phyloP scores from a whole-genome alignment of 2,797 vertebrate genomes.

The Eidolon dupreanum region DNA sequence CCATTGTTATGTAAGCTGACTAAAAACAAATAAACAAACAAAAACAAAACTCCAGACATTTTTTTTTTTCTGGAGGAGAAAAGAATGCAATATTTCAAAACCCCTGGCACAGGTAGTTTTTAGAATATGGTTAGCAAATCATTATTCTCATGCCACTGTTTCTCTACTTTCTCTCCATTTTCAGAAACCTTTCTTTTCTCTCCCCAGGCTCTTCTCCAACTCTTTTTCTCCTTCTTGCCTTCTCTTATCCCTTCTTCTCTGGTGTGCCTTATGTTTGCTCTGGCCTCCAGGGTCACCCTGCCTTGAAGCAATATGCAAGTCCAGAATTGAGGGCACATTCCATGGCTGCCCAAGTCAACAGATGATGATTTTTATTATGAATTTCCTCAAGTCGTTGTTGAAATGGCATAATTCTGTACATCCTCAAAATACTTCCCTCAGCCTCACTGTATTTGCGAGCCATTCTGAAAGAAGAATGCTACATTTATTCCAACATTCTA shows the following conservation, averaged over 20 bases:
- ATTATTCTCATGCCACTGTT: neutral
- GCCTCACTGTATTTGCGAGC: neutral
- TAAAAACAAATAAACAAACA: neutral
- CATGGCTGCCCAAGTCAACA: neutral
- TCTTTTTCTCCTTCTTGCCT: neutral
- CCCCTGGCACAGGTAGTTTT: neutral
- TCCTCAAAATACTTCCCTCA: neutral
- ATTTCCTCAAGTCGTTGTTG: neutral
- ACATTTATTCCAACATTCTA: constrained; percentile 16
- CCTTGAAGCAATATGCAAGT: neutral
- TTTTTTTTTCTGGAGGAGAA: neutral
- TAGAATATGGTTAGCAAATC: neutral
- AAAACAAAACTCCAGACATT: too few species aligned
- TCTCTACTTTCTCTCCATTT: neutral
- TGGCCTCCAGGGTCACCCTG: neutral
- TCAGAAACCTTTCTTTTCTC: neutral
- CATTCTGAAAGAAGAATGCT: constrained; percentile 22
- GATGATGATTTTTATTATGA: neutral
- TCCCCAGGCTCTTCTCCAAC: neutral
- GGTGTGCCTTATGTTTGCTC: neutral
- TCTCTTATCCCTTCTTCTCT: neutral
- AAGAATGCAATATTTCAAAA: neutral
- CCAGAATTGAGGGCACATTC: neutral
- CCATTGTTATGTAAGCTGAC: neutral
- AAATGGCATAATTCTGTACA: neutral